phyloP scores from a whole-genome alignment of 2,113 vertebrate species.

The Apus apus region DNA sequence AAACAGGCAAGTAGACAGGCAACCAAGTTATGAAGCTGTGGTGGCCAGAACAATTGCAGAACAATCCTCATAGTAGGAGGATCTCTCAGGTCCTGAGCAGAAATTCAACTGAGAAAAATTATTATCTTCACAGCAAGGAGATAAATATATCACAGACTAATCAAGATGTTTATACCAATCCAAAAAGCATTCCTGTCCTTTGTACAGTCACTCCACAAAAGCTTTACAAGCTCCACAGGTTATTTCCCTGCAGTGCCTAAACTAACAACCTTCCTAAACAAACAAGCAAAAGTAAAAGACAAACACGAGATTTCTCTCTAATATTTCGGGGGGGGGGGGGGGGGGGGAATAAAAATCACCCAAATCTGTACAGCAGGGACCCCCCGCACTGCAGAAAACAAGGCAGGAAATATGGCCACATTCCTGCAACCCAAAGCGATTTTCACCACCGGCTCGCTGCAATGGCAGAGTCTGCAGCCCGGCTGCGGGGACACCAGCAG shows the following conservation, averaged over 20 bases:
- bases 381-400: not conserved
- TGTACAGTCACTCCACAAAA: not conserved
- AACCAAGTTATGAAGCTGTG: not conserved
- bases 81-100: not conserved
- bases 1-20: not conserved
- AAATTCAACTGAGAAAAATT: not conserved
- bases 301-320: not conserved
- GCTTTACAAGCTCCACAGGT: not conserved
- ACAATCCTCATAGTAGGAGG: not conserved
- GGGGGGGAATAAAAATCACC: no score
- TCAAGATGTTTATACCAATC: not conserved
- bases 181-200: not conserved
- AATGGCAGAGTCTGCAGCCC: not conserved
- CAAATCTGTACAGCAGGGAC: not conserved
- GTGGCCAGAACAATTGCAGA: not conserved
- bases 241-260: not conserved
- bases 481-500: no score
- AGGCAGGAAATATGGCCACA: rapidly evolving
- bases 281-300: not conserved
- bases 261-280: not conserved
- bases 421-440: not conserved
- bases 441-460: not conserved
- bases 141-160: not conserved
- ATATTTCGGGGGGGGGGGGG: not conserved
- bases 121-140: not conserved